These are phyloP conservation scores for Drosophila athabasca DNA, from an alignment of 1,140 invertebrate species.

Conservation along the genomic window DNA sequence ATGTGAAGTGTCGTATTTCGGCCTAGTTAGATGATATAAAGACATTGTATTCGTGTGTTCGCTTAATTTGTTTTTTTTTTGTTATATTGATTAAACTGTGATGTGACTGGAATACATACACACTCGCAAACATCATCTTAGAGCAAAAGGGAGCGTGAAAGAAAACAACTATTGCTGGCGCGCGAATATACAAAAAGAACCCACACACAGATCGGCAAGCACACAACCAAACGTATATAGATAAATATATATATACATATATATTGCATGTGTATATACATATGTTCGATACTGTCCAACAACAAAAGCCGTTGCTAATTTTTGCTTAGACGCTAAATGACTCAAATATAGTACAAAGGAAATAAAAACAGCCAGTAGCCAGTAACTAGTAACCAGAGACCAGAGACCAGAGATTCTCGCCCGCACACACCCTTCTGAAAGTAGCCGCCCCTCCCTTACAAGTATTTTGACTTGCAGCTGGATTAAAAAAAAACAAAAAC, in stretches of 20 bases:
- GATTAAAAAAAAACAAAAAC: too few species aligned
- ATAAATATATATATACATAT: not conserved
- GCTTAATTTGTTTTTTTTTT: constrained; percentile 19
- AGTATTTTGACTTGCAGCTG: too few species aligned
- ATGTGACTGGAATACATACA: constrained; percentile 21
- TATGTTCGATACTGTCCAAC: too few species aligned
- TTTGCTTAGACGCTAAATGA: too few species aligned
- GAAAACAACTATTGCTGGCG: constrained; percentile 40
- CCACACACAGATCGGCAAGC: constrained; percentile 2
- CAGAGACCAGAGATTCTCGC: too few species aligned
- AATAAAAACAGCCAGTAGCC: too few species aligned
- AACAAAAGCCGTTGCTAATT: too few species aligned
- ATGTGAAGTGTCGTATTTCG: not conserved
- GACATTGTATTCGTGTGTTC: not conserved
- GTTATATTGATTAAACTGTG: constrained; percentile 41
- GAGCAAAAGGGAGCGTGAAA: constrained; percentile 29
- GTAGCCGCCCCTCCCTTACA: too few species aligned
- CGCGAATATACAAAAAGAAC: constrained; percentile 40
- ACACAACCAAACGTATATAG: not conserved
- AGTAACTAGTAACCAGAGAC: too few species aligned
- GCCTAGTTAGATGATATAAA: not conserved
- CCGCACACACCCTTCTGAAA: too few species aligned
- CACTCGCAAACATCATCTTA: not conserved
- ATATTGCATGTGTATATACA: too few species aligned
- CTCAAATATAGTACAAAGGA: too few species aligned